These are phyloP conservation scores for Halocynthia aurantium DNA, from an alignment of 23 tunicate species.

Conservation along the genomic window DNA sequence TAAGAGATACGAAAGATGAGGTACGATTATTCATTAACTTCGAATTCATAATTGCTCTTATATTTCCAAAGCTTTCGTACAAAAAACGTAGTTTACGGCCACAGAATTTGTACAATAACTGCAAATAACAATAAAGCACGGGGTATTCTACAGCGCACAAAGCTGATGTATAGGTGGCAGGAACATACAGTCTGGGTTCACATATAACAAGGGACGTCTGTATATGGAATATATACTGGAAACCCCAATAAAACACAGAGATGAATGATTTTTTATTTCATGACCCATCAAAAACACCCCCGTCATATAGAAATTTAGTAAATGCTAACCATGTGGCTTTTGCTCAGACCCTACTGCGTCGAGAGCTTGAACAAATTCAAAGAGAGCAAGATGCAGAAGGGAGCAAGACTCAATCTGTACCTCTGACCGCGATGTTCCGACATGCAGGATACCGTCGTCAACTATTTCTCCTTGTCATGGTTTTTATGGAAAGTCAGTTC, in stretches of 20 bases:
- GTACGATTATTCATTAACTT: not conserved
- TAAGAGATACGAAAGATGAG: conserved; percentile 11
- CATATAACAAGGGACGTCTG: too few relatives aligned
- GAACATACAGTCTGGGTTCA: too few relatives aligned
- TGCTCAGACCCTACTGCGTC: conserved; percentile 25
- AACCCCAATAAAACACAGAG: too few relatives aligned
- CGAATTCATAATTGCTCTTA: too few relatives aligned
- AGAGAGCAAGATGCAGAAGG: conserved; percentile 32
- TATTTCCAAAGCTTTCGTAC: too few relatives aligned
- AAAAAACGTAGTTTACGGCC: conserved; percentile 6
- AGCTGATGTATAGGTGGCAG: too few relatives aligned
- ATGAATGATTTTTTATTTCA: too few relatives aligned
- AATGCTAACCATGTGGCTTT: not conserved
- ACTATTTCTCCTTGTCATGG: conserved; percentile 61
- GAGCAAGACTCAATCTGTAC: conserved; percentile 19
- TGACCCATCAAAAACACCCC: too few relatives aligned
- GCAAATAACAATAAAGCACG: not conserved
- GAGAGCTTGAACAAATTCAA: conserved; percentile 36
- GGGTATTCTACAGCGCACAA: not conserved
- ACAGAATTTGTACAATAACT: not conserved
- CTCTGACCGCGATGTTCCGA: conserved; percentile 36
- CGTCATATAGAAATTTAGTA: not conserved
- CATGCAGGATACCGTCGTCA: conserved; percentile 38
- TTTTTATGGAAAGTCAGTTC: conserved; percentile 76
- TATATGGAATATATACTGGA: too few relatives aligned